Evolutionary conservation across 1,140 invertebrate species (phyloP).

Genomic region (Drosophila nebulosa): DNA sequence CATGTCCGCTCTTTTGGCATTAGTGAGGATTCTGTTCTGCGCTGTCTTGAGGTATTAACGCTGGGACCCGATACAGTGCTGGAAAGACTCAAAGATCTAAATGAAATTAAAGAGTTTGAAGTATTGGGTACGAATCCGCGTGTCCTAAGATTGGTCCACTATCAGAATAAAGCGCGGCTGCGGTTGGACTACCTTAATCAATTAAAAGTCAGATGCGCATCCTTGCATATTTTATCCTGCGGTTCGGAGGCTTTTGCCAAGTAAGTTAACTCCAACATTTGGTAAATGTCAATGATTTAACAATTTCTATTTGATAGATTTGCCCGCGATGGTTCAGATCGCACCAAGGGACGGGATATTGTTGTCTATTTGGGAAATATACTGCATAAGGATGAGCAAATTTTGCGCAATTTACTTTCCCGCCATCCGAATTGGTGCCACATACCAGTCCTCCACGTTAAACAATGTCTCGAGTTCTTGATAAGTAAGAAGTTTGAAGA

Average conservation of each 20-base stretch:
- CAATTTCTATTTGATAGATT: constrained; percentile 75
- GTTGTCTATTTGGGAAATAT: constrained; percentile 74
- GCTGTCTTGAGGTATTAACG: constrained; percentile 82
- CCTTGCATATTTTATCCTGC: constrained; percentile 83
- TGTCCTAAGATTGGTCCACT: constrained; percentile 82
- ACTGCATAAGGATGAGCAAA: constrained; percentile 54
- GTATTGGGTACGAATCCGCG: constrained; percentile 82
- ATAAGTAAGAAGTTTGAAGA: constrained; percentile 80
- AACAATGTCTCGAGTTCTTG: constrained; percentile 82
- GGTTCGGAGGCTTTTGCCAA: constrained; percentile 83
- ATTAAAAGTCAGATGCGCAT: constrained; percentile 82
- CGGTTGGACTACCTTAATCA: constrained; percentile 82
- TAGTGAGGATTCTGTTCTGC: constrained; percentile 80
- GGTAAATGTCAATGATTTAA: neutral
- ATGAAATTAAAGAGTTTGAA: constrained; percentile 82
- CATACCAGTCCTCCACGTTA: constrained; percentile 82
- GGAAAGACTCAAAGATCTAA: constrained; percentile 82
- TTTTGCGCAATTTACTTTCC: constrained; percentile 78
- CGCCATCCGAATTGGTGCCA: constrained; percentile 84
- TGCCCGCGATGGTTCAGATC: constrained; percentile 82
- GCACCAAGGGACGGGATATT: constrained; percentile 83
- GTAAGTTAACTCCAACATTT: constrained; percentile 65
- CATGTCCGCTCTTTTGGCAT: constrained; percentile 82
- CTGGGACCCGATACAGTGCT: constrained; percentile 82
- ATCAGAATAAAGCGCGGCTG: constrained; percentile 83